Evolutionary conservation across 2,113 vertebrate species (phyloP), one percentile per base, ranked within the genome.

Genomic region (Apaloderma vittatum): DNA sequence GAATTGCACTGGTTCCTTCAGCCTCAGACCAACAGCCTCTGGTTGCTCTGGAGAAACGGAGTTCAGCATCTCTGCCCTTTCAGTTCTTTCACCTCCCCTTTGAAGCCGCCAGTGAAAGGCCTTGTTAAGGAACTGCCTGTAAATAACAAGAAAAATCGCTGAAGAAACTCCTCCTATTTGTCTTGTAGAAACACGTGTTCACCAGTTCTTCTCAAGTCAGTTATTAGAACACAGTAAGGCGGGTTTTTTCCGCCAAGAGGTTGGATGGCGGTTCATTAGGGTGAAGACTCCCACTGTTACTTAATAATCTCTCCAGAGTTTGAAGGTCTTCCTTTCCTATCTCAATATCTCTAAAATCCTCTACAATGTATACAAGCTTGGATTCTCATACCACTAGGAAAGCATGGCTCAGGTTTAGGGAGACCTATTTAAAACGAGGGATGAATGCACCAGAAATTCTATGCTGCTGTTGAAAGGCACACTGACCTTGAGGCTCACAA

Each of bases 391-490:
- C 24, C 63, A 57, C 43, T 62, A 79, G 40, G 19, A 63, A 84
- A 59, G 55, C 8, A 2, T 30, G 75, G 85, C 72, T 92, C 65
- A 86, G 54, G 43, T 85, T 91, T 74, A 94, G 48, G 55, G 40
- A 86, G 59, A 45, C 68, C 94, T 90, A 67, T 86, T 96, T 88
- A 90, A 88, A 93, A 88, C 8, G 54, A 91, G 86, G 90, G 54
- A 82, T 88, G 93, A 96, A 93, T 92, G 90, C 61, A 93, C 24
- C 75, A 95, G 96, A 95, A 96, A 97, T 74, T 91, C 93, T 93
- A 92, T 67, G 88, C 92, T 74, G 72, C 54, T 96, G 91, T 88
- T 96, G 96, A 97, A 97, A 97, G 81, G 82, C 79, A 68, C 34
- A 8, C 62, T 94, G 95, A 91, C 93, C 91, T 94, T 91, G 81